A percentile compares a stretch with the other conserved stretches of the same genome.
Conservation (phyloP, 1,140 invertebrate genomes). For the Xylocopa sonorina region DNA sequence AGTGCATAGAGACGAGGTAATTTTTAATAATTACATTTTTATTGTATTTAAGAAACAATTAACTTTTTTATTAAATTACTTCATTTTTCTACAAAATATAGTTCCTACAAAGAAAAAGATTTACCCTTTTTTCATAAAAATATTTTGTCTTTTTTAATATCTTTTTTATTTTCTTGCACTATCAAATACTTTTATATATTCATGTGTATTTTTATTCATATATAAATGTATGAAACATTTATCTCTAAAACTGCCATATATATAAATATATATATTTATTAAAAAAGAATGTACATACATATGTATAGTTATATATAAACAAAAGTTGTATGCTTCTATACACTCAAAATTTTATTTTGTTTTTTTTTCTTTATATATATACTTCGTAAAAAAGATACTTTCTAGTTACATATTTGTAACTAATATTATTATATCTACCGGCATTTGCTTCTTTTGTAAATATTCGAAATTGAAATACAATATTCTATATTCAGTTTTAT, state of each 20-base stretch:
- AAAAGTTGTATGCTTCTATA: constrained; percentile 24
- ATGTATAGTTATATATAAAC: no score
- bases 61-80: not conserved
- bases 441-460: constrained; percentile 1
- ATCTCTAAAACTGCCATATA: constrained; percentile 17
- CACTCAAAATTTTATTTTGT: not conserved
- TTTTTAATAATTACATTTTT: constrained; percentile 9
- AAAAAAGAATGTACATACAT: constrained; percentile 38
- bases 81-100: constrained; percentile 14
- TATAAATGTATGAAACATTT: constrained; percentile 3
- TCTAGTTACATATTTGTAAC: not conserved
- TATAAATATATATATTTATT: constrained; percentile 35
- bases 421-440: not conserved
- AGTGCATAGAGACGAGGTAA: not conserved
- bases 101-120: constrained; percentile 28
- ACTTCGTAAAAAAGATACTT: not conserved
- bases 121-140: not conserved
- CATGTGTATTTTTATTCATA: constrained; percentile 16
- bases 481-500: not conserved
- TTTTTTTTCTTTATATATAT: not conserved
- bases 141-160: not conserved
- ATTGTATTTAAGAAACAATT: constrained; percentile 1
- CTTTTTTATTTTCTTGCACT: not conserved
- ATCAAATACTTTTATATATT: constrained; percentile 15
- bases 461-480: not conserved